Evolutionary conservation across 2,113 vertebrate genomes (phyloP).

Genomic region (Empidonax traillii): DNA sequence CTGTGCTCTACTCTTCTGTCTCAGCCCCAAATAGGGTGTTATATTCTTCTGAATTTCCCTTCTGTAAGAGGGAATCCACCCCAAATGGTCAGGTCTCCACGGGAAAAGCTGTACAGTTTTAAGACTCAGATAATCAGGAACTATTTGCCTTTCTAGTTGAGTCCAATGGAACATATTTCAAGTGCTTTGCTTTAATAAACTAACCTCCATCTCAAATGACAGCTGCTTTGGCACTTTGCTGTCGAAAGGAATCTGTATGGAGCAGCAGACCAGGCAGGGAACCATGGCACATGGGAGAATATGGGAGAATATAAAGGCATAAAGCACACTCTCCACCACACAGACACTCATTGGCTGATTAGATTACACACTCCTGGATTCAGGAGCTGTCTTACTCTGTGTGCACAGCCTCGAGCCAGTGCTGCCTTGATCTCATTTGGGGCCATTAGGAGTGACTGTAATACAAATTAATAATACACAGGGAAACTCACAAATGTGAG

Average conservation of each 20-base stretch:
- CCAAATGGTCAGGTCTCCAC: neutral
- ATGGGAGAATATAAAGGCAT: neutral
- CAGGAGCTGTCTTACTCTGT: neutral
- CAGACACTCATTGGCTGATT: neutral
- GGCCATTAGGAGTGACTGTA: neutral
- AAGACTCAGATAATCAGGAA: neutral
- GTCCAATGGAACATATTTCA: neutral
- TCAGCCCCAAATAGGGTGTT: neutral
- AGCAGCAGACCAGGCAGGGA: neutral
- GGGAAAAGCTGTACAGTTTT: neutral
- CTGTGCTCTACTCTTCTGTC: neutral
- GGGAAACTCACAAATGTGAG: neutral
- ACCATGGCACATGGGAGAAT: neutral
- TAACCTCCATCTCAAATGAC: neutral
- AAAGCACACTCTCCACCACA: fast-evolving
- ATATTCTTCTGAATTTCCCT: neutral
- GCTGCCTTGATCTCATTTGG: neutral
- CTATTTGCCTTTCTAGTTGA: neutral
- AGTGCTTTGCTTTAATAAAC: neutral
- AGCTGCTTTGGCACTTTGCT: neutral
- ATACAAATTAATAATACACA: neutral
- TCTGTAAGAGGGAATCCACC: neutral
- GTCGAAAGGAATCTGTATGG: neutral
- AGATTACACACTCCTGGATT: neutral
- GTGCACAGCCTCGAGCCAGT: neutral